A percentile compares a stretch with the other conserved stretches of the same genome.
Conservation (phyloP, 2,888 invertebrate genomes). For the Macrophya alboannulata region DNA sequence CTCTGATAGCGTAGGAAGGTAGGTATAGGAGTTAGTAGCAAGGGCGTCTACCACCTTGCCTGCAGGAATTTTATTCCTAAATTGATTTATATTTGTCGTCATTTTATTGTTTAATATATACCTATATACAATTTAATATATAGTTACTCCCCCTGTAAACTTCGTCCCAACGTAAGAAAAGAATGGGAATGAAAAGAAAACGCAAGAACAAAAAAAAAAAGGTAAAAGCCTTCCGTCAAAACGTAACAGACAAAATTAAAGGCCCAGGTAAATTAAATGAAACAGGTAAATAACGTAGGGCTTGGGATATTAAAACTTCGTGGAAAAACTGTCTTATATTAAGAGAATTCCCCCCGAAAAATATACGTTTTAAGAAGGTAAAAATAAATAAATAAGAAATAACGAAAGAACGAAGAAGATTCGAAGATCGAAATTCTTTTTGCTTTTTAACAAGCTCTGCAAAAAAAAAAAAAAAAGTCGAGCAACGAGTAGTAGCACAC, state of each 20-base stretch:
- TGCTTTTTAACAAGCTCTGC: neutral
- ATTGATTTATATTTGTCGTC: conserved; percentile 10
- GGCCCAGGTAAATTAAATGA: neutral
- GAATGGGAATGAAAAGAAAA: neutral
- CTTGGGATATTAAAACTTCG: neutral
- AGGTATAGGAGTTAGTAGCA: neutral
- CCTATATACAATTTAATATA: no score
- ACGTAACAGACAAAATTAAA: conserved; percentile 20
- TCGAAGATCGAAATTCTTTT: neutral
- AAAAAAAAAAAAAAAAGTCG: no score
- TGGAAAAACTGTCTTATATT: neutral
- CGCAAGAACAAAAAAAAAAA: neutral
- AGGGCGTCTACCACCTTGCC: neutral
- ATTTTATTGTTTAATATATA: no score
- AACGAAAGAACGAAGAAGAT: no score
- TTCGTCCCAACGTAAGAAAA: neutral
- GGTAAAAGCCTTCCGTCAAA: neutral
- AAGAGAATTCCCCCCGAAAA: neutral
- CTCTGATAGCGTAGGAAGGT: neutral
- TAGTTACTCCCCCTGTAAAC: neutral
- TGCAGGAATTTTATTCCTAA: neutral
- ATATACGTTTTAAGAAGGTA: neutral
- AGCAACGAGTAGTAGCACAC: neutral
- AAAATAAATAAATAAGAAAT: neutral
- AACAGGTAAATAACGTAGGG: neutral